A percentile compares a stretch with the other conserved stretches of the same genome.
These are phyloP conservation scores for Atrichornis clamosus DNA, from an alignment of 2,113 vertebrate genomes.

Conservation along the genomic window DNA sequence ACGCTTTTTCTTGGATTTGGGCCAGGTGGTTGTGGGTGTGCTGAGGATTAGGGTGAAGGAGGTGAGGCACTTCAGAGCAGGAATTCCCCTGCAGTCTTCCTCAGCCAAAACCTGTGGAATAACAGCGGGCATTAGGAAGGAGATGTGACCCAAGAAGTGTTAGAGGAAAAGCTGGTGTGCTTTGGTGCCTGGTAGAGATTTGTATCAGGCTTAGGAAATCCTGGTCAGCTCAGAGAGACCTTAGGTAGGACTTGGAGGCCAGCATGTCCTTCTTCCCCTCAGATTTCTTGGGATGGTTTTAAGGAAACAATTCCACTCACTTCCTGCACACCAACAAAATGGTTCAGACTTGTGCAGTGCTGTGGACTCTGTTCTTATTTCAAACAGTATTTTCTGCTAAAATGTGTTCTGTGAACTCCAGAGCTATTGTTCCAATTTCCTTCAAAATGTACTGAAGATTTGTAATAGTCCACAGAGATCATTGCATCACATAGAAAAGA, in stretches of 20 bases:
- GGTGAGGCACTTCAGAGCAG: background rate
- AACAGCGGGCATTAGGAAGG: background rate
- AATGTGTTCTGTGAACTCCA: background rate
- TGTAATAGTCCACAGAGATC: background rate
- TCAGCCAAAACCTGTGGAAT: background rate
- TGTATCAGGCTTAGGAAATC: background rate
- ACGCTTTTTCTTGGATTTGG: background rate
- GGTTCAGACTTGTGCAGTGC: background rate
- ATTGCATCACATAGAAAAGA: background rate
- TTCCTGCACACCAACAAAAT: background rate
- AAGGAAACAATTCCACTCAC: background rate
- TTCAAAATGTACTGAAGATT: background rate
- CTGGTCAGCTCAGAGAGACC: background rate
- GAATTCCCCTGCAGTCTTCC: background rate
- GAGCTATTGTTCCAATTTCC: background rate
- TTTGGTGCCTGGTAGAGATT: background rate
- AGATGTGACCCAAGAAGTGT: background rate
- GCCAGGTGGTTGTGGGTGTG: background rate
- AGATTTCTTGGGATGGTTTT: background rate
- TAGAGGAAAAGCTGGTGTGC: background rate
- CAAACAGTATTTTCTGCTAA: background rate
- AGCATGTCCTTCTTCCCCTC: background rate
- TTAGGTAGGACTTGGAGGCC: background rate
- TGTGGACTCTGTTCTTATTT: background rate
- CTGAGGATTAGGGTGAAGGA: background rate